These are phyloP conservation scores for Drosophila mulleri DNA, from an alignment of 2,888 invertebrate species.

Conservation along the genomic window DNA sequence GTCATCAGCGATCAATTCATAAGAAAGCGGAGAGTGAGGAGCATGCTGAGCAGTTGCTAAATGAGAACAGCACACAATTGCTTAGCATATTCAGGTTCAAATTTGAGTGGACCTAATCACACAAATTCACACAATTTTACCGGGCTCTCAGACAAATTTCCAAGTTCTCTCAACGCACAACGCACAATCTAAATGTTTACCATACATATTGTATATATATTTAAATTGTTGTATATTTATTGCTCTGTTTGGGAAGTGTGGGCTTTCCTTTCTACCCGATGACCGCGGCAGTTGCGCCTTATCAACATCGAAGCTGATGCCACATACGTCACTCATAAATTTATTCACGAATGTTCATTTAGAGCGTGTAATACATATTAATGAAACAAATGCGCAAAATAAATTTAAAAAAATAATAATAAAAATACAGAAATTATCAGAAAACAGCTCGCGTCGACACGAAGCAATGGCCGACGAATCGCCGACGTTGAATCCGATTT, in stretches of 20 bases:
- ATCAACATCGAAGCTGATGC: conserved; percentile 14
- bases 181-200: too few relatives aligned
- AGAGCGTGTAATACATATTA: conserved; percentile 17
- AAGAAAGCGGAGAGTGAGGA: too few relatives aligned
- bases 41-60: conserved; percentile 44
- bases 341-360: conserved; percentile 14
- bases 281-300: conserved; percentile 1
- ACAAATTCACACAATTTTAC: conserved; percentile 56
- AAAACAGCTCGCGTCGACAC: conserved; percentile 31
- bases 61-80: conserved; percentile 52
- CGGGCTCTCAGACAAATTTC: conserved; percentile 39
- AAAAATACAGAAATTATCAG: conserved; percentile 12
- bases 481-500: conserved; percentile 42
- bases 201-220: too few relatives aligned
- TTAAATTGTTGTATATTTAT: conserved; percentile 12
- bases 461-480: conserved; percentile 66
- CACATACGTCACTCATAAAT: conserved; percentile 45
- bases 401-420: not conserved
- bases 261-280: conserved; percentile 42
- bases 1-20: not conserved
- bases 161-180: too few relatives aligned
- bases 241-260: conserved; percentile 16
- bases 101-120: conserved; percentile 41
- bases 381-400: conserved; percentile 58
- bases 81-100: conserved; percentile 51